These are phyloP conservation scores for Lycocerus yunnanus DNA, from an alignment of 2,888 invertebrate species.

Conservation along the genomic window DNA sequence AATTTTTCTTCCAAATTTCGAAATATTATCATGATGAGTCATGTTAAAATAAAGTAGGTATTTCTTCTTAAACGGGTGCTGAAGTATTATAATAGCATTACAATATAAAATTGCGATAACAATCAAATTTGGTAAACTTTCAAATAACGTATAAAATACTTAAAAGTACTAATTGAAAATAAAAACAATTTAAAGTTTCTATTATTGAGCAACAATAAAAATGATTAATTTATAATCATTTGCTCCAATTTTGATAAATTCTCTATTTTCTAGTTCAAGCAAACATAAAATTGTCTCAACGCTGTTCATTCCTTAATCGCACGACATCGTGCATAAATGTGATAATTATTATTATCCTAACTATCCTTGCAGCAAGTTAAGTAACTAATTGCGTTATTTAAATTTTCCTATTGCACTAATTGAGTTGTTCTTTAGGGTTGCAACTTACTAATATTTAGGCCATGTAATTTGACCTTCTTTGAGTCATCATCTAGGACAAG, in stretches of 20 bases:
- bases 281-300: background rate
- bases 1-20: background rate
- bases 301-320: background rate
- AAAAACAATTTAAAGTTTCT: background rate
- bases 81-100: background rate
- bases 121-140: background rate
- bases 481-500: too few relatives aligned
- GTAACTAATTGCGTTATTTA: too few relatives aligned
- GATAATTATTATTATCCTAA: too few relatives aligned
- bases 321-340: background rate
- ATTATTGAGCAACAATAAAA: background rate
- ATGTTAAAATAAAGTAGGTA: background rate
- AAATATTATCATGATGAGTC: background rate
- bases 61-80: background rate
- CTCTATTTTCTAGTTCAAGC: background rate
- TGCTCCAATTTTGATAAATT: background rate
- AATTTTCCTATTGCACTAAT: too few relatives aligned
- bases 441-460: too few relatives aligned
- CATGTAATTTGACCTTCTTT: too few relatives aligned
- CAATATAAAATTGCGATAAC: background rate
- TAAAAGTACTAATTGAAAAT: background rate
- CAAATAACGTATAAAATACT: background rate
- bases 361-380: too few relatives aligned
- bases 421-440: too few relatives aligned
- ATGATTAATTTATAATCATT: background rate